Evolutionary conservation across 2,113 vertebrate species (phyloP), one percentile per base, ranked within the genome.

Genomic region (Deroptyus accipitrinus): DNA sequence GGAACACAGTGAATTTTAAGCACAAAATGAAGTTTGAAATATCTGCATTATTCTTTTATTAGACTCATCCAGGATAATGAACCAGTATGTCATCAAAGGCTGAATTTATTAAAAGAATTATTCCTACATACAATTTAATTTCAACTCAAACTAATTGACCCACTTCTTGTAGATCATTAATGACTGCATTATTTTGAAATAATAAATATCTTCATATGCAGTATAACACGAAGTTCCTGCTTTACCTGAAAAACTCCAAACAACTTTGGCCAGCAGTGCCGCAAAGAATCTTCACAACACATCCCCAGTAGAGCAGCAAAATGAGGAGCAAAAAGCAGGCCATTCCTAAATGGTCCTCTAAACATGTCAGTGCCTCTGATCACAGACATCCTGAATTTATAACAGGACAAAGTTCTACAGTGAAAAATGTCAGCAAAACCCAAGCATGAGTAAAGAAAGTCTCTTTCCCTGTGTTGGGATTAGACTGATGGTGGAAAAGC

Each of bases 311-410:
- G 33, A 94, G 68, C 4, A 46, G 46, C 11, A 90, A 39, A 70
- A 66, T 1, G 4, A 57, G 12, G 22, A 84, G 25, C 27, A 92
- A 79, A 52, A 41, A 64, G 27, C 20, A 69, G 16, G 6, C 35
- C 7, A 4, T 74, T 74, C 25, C 44, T 18, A 62, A 69, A 30
- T 6, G 4, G 13, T 13, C 62, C 61, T n/a, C n/a, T 57, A 19
- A 46, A 44, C 5, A 5, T 0, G 55, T 13, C 55, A 57, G 33
- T 23, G 33, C 37, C 24, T 70, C 25, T 49, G 16, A 63, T 4
- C n/a, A 51, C 48, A 90, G 35, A 51, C 13, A 51, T 46, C 5
- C 42, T 27, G 27, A 69, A 51, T 0, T 0, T 7, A 2, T 20
- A 69, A 69, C 4, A 74, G 11, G 39, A 72, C 5, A 10, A 80